A percentile compares a stretch with the other conserved stretches of the same genome.
Conservation (phyloP, 1,140 invertebrate species). For the Phymastichus coffea region DNA sequence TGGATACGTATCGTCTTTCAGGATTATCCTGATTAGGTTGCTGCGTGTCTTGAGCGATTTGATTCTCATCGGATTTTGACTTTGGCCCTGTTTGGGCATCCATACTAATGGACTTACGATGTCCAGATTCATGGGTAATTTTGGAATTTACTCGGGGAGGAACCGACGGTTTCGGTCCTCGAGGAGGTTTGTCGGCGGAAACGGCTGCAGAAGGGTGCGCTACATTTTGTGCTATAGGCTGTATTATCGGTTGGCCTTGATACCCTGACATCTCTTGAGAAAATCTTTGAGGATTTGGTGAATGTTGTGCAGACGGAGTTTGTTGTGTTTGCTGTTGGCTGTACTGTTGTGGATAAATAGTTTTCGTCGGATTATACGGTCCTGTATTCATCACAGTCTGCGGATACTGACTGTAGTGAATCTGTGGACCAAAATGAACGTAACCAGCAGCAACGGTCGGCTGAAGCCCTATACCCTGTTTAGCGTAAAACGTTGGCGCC, state of each 20-base stretch:
- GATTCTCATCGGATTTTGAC: conserved; percentile 32
- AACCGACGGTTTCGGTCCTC: conserved; percentile 54
- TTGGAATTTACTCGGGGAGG: conserved; percentile 54
- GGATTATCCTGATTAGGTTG: conserved; percentile 30
- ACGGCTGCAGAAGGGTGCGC: conserved; percentile 35
- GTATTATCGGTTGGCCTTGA: conserved; percentile 52
- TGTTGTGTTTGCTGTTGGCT: conserved; percentile 42
- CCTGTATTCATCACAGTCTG: conserved; percentile 49
- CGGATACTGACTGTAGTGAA: conserved; percentile 50
- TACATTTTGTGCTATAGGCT: conserved; percentile 51
- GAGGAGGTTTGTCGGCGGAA: conserved; percentile 36
- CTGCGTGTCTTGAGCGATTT: background rate
- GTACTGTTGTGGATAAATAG: conserved; percentile 42
- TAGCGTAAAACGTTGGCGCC: conserved; percentile 44
- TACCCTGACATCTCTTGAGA: conserved; percentile 50
- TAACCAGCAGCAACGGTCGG: conserved; percentile 41
- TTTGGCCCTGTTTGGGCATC: conserved; percentile 34
- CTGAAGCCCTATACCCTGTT: conserved; percentile 38
- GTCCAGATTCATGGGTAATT: conserved; percentile 48
- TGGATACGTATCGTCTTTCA: conserved; percentile 39
- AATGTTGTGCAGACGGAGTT: conserved; percentile 43
- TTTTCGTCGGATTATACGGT: conserved; percentile 40
- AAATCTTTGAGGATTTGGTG: conserved; percentile 51
- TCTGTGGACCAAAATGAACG: conserved; percentile 39
- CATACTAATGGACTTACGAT: conserved; percentile 43